phyloP scores from a whole-genome alignment of 2,113 vertebrate genomes.

The Spermophilus dauricus region DNA sequence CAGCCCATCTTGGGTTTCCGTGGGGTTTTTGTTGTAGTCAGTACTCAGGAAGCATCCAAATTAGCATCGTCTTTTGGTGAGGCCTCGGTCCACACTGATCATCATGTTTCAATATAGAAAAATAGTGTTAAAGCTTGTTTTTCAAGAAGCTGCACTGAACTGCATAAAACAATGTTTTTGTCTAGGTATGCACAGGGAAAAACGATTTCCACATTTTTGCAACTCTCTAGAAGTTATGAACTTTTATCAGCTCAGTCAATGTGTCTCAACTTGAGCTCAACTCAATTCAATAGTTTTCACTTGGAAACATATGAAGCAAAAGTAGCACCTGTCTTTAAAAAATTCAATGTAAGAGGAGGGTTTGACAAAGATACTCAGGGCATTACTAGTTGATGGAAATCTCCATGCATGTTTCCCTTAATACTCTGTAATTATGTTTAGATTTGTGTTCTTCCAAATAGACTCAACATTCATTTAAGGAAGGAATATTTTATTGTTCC shows the following conservation, averaged over 20 bases:
- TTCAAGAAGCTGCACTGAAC: not conserved
- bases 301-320: not conserved
- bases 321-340: not conserved
- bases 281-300: not conserved
- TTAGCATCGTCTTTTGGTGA: not conserved
- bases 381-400: not conserved
- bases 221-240: not conserved
- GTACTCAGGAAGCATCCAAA: not conserved
- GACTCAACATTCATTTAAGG: not conserved
- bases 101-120: not conserved
- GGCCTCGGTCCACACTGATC: not conserved
- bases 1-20: slow-evolving; percentile 75
- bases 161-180: not conserved
- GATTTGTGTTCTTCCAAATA: not conserved
- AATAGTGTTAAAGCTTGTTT: not conserved
- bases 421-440: not conserved
- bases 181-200: not conserved
- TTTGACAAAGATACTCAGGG: not conserved
- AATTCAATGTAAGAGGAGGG: not conserved
- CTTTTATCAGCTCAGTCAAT: not conserved
- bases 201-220: not conserved
- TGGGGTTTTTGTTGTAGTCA: not conserved
- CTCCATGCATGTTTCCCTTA: not conserved
- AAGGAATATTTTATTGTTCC: not conserved
- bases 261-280: not conserved